phyloP scores from a whole-genome alignment of 2,113 vertebrate genomes.

The Neotragus moschatus region DNA sequence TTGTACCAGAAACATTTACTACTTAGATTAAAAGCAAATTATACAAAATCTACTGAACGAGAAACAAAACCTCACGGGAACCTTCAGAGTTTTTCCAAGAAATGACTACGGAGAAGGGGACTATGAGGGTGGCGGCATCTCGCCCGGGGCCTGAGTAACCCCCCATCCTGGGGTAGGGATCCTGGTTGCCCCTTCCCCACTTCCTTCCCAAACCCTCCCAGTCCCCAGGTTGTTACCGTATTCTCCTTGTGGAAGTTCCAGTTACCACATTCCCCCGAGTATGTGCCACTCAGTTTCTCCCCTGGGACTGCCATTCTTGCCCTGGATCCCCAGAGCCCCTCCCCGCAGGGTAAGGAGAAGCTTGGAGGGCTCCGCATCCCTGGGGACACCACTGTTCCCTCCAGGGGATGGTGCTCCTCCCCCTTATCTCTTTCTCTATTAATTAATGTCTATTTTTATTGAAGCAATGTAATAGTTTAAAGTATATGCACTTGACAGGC shows the following conservation, averaged over 20 bases:
- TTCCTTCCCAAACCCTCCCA: neutral
- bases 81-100: neutral
- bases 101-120: neutral
- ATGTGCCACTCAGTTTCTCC: neutral
- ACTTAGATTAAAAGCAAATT: neutral
- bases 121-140: too few species aligned
- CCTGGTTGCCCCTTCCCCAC: neutral
- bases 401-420: neutral
- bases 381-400: neutral
- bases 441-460: conserved; percentile 18
- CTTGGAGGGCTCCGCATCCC: accelerated
- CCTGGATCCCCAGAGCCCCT: accelerated
- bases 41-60: neutral
- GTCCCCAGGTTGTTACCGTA: neutral
- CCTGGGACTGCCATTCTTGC: neutral
- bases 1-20: neutral
- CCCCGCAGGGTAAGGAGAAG: neutral
- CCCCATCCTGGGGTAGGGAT: accelerated
- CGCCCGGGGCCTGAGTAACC: neutral
- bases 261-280: neutral
- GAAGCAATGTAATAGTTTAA: neutral
- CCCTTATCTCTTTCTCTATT: neutral
- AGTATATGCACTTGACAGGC: neutral
- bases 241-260: neutral
- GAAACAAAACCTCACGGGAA: neutral